Base-by-base conservation (phyloP, 2,113 vertebrate species). In the Argyrosomus japonicus region DNA sequence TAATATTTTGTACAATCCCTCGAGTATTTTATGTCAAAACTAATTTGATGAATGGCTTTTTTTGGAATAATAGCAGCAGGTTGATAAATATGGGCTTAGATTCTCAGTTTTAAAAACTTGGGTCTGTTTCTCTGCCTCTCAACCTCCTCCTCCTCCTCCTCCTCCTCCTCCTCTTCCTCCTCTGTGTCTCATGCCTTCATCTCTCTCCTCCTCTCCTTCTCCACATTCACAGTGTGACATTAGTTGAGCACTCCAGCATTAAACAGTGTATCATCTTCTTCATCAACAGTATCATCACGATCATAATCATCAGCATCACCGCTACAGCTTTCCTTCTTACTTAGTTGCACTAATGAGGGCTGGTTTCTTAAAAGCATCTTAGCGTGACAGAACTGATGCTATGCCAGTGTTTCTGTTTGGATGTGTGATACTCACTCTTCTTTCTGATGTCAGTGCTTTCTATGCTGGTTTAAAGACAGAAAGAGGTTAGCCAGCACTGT, bases 301-400 rank as follows among this genome's bases (percentile, higher is more conserved):
- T 89, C 85, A 86, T 89, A 78, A 88, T 92, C 84, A 88, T 79
- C 86, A 81, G 29, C 83, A 36, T 82, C 72, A 29, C 62, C 15
- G 12, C 84, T 75, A 78, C 68, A 61, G 75, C 77, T 86, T 83
- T 78, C 69, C 85, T 65, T 74, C 79, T 81, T 61, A 68, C 75
- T 78, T 74, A 76, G 84, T 86, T 93, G 89, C 90, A 88, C 92
- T 85, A 87, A 86, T 40, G 80, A 86, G 85, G 88, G 90, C 86
- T 90, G 83, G 71, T 88, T 91, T 89, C 83, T 81, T 75, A 65
- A 89, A 92, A 81, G 91, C 90, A 88, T 88, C 88, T 88, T 77
- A 8, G 56, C 5, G 25, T 47, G 70, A 53, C 65, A 29, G 40
- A 65, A 50, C 57, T 54, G 78, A 83, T 60, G 50, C 48, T 43